A percentile compares a stretch with the other conserved stretches of the same genome.
These are phyloP conservation scores for Bos indicus DNA, from an alignment of 2,113 vertebrate species.

Conservation along the genomic window DNA sequence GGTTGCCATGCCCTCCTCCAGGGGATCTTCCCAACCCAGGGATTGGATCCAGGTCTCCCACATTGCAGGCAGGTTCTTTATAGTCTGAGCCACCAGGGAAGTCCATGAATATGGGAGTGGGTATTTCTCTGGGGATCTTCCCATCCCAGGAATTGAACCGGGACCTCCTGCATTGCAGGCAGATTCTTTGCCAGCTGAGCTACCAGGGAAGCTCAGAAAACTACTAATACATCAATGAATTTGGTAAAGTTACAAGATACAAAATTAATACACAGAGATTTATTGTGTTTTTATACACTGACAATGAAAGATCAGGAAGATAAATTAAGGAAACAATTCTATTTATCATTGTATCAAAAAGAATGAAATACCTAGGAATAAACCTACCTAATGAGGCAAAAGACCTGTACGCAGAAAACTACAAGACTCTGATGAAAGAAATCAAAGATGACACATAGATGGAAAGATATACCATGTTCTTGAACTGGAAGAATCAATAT, in stretches of 20 bases:
- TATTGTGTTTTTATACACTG: not conserved
- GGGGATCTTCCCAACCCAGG: no score
- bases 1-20: no score
- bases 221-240: not conserved
- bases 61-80: no score
- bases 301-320: not conserved
- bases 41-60: no score
- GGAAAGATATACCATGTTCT: not conserved
- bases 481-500: not conserved
- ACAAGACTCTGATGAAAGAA: not conserved
- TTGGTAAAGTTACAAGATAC: not conserved
- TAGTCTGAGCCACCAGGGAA: no score
- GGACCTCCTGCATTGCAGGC: no score
- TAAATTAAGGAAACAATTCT: not conserved
- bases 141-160: no score
- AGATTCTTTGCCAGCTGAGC: no score
- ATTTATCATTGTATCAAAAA: not conserved
- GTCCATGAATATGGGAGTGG: no score
- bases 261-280: not conserved
- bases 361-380: not conserved
- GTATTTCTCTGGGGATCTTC: no score
- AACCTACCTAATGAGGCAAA: not conserved
- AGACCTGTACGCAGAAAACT: not conserved
- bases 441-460: not conserved
- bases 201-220: not conserved